Conservation (phyloP, 2,797 vertebrate genomes). For the Falco cherrug region DNA sequence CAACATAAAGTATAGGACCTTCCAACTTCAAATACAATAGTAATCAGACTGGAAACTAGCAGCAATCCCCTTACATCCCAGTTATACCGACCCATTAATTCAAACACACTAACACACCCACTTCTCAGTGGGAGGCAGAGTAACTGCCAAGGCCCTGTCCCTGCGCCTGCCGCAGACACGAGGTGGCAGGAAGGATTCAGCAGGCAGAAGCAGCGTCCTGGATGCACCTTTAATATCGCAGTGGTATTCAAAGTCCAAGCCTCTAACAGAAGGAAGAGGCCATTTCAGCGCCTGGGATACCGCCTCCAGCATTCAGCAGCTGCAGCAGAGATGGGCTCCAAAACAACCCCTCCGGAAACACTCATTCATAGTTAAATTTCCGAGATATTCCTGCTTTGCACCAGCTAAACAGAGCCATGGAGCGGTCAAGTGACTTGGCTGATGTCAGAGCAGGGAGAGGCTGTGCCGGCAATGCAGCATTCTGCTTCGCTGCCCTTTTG, state of each 20-base stretch:
- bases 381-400: neutral
- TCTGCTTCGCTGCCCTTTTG: neutral
- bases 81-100: neutral
- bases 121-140: neutral
- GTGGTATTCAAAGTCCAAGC: neutral
- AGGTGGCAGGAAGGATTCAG: neutral
- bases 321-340: neutral
- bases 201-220: neutral
- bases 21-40: neutral
- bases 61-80: neutral
- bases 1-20: neutral
- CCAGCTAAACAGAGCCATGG: neutral
- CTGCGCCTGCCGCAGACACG: neutral
- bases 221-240: neutral
- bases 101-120: neutral
- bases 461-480: neutral
- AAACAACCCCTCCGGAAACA: neutral
- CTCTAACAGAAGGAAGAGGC: neutral
- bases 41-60: neutral
- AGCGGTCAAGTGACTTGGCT: neutral
- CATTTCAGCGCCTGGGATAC: neutral
- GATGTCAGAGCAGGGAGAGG: neutral
- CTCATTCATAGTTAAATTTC: neutral
- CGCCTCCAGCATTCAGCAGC: neutral
- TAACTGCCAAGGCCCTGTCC: neutral